These are phyloP conservation scores for Quadroppia sp. DNA, from an alignment of 2,888 invertebrate species.

Conservation along the genomic window DNA sequence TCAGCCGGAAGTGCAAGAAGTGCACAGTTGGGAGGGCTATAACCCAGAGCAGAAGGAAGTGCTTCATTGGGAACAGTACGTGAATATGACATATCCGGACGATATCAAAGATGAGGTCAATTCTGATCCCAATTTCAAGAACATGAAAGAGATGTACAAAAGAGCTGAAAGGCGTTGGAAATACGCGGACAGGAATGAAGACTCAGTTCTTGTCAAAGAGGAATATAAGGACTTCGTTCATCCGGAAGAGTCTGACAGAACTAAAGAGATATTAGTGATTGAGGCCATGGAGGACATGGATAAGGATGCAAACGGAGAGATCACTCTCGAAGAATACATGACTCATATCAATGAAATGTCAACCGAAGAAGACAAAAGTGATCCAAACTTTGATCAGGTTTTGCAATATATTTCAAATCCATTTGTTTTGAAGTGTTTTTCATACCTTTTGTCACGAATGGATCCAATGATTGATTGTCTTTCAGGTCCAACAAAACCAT, in stretches of 20 bases:
- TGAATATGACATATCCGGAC: conserved; percentile 48
- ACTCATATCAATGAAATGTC: conserved; percentile 50
- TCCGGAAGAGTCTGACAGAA: conserved; percentile 48
- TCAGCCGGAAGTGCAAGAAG: conserved; percentile 47
- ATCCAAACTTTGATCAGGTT: conserved; percentile 39
- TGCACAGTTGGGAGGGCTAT: conserved; percentile 47
- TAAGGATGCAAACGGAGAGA: conserved; percentile 57
- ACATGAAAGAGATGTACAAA: conserved; percentile 45
- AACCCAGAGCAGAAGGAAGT: conserved; percentile 47
- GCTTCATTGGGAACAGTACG: conserved; percentile 48
- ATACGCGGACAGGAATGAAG: conserved; percentile 48
- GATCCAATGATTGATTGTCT: conserved; percentile 44
- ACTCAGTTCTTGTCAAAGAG: conserved; percentile 47
- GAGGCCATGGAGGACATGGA: conserved; percentile 60
- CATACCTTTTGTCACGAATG: no score
- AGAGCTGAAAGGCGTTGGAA: conserved; percentile 48
- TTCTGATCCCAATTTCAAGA: conserved; percentile 42
- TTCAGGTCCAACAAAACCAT: conserved; percentile 57
- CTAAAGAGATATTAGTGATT: conserved; percentile 49
- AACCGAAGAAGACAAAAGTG: conserved; percentile 40
- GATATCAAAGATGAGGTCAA: conserved; percentile 43
- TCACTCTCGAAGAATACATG: conserved; percentile 58
- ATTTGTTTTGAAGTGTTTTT: no score
- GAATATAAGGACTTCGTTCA: conserved; percentile 49
- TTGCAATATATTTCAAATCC: no score